These are phyloP conservation scores for Chelonus formosanus DNA, from an alignment of 2,888 invertebrate genomes.

Conservation along the genomic window DNA sequence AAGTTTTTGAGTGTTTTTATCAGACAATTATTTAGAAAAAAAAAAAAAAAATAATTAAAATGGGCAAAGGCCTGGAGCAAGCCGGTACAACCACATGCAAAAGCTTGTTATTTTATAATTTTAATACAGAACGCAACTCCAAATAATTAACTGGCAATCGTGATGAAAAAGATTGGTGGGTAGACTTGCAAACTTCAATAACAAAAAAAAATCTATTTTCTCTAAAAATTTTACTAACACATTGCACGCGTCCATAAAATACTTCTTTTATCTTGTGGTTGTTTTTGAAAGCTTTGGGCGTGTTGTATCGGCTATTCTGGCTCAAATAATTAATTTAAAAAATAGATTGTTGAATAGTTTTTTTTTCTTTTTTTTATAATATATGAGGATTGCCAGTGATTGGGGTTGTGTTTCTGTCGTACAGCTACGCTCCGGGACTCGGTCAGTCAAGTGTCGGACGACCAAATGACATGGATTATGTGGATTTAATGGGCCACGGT, in stretches of 20 bases:
- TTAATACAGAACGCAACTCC: constrained; percentile 61
- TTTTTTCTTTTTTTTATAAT: constrained; percentile 13
- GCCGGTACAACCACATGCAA: constrained; percentile 62
- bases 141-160: constrained; percentile 62
- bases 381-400: constrained; percentile 62
- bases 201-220: too few relatives aligned
- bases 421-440: constrained; percentile 63
- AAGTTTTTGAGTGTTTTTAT: too few relatives aligned
- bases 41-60: constrained; percentile 23
- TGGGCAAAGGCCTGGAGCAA: constrained; percentile 60
- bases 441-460: constrained; percentile 59
- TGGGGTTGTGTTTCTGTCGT: constrained; percentile 62
- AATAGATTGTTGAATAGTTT: background rate
- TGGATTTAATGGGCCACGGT: constrained; percentile 56
- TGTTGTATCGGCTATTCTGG: constrained; percentile 63
- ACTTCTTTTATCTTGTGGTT: constrained; percentile 44
- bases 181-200: too few relatives aligned
- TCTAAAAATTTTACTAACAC: too few relatives aligned
- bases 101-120: constrained; percentile 35
- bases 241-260: background rate
- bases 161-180: background rate
- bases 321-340: constrained; percentile 36
- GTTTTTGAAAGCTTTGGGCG: constrained; percentile 49
- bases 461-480: constrained; percentile 62
- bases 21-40: background rate